These are phyloP conservation scores for Campaea margaritaria DNA, from an alignment of 2,888 invertebrate species.

Conservation along the genomic window DNA sequence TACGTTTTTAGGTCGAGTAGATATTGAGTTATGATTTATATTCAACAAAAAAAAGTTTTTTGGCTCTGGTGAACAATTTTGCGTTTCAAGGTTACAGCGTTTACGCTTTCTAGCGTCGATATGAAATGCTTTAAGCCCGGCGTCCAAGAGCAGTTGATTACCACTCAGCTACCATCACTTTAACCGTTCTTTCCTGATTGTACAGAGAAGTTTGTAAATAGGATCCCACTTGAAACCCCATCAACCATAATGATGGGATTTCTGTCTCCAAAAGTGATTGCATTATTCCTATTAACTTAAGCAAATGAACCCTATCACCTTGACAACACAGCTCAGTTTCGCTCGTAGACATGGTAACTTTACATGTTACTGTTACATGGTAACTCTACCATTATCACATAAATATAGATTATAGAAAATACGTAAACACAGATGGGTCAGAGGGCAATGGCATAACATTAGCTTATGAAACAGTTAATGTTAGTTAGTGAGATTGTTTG, in stretches of 20 bases:
- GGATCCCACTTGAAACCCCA: too few relatives aligned
- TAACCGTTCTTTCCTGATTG: too few relatives aligned
- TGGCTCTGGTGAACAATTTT: too few relatives aligned
- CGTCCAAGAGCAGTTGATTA: too few relatives aligned
- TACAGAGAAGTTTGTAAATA: too few relatives aligned
- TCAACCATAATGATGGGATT: neutral
- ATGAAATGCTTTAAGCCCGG: too few relatives aligned
- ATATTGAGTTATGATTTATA: too few relatives aligned
- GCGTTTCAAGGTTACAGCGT: too few relatives aligned
- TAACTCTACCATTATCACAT: constrained; percentile 58
- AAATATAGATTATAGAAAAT: constrained; percentile 46
- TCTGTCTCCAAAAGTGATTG: constrained; percentile 31
- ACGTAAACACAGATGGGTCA: constrained; percentile 63
- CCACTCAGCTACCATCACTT: too few relatives aligned
- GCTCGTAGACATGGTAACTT: constrained; percentile 33
- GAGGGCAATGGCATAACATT: constrained; percentile 54
- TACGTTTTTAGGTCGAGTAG: too few relatives aligned
- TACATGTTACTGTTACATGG: constrained; percentile 60
- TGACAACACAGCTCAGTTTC: constrained; percentile 45
- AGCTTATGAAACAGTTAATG: constrained; percentile 25
- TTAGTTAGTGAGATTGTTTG: constrained; percentile 13
- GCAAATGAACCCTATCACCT: constrained; percentile 39
- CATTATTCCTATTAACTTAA: neutral
- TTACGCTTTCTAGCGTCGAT: too few relatives aligned
- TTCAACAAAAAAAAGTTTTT: too few relatives aligned